A percentile compares a stretch with the other conserved stretches of the same genome.
Evolutionary conservation across 1,140 invertebrate species (phyloP).

Genomic region (Muscidifurax raptorellus): DNA sequence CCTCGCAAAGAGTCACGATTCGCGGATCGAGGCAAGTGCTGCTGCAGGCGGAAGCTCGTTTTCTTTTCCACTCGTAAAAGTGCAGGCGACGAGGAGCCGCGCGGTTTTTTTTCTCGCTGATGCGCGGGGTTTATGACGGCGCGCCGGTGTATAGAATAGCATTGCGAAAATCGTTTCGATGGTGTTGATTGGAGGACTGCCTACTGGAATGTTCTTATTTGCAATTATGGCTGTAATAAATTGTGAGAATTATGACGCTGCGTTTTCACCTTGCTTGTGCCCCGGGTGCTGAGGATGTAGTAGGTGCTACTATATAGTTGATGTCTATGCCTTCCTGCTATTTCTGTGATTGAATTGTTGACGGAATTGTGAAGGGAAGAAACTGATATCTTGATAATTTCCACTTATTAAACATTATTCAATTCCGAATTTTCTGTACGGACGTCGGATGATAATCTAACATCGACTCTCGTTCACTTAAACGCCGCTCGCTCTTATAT

Average conservation of each 20-base stretch:
- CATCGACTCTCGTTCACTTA: too few species aligned
- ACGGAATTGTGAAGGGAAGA: too few species aligned
- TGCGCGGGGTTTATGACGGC: neutral
- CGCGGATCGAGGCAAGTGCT: constrained; percentile 38
- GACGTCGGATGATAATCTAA: too few species aligned
- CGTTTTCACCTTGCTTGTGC: neutral
- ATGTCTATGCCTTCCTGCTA: too few species aligned
- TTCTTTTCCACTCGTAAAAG: constrained; percentile 36
- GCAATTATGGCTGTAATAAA: neutral
- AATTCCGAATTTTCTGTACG: too few species aligned
- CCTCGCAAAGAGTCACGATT: constrained; percentile 68
- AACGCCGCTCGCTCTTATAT: too few species aligned
- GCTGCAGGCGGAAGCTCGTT: constrained; percentile 32
- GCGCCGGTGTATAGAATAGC: neutral
- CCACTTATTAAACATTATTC: too few species aligned
- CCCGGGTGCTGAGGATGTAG: neutral
- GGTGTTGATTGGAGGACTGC: neutral
- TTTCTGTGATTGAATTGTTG: neutral
- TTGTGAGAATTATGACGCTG: neutral
- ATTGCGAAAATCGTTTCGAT: neutral
- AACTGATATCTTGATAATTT: too few species aligned
- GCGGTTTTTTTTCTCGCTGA: neutral
- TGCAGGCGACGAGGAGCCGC: neutral
- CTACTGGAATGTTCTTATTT: neutral
- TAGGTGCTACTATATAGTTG: neutral